These are phyloP conservation scores for Oenanthe melanoleuca DNA, from an alignment of 2,113 vertebrate genomes.

Conservation along the genomic window DNA sequence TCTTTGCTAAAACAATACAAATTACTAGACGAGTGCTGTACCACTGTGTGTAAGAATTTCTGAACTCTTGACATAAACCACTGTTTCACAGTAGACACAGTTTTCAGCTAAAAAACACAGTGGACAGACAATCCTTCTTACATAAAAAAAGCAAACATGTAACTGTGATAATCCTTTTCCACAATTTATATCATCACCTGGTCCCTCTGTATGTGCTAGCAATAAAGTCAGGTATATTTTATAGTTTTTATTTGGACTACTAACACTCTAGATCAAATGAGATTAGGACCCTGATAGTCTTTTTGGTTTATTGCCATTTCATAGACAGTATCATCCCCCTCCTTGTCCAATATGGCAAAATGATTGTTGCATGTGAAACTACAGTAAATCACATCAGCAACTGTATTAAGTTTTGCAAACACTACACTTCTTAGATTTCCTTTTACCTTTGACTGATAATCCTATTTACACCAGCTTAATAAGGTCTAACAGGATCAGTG, in stretches of 20 bases:
- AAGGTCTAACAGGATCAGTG: neutral
- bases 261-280: neutral
- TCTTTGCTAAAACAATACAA: neutral
- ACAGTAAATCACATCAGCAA: conserved; percentile 6
- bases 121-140: neutral
- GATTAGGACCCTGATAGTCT: conserved; percentile 1
- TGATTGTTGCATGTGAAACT: neutral
- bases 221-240: neutral
- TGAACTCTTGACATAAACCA: neutral
- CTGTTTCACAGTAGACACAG: neutral
- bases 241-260: neutral
- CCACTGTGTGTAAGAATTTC: neutral
- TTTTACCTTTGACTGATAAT: conserved; percentile 30
- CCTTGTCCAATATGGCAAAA: neutral
- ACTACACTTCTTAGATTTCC: neutral
- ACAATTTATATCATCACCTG: neutral
- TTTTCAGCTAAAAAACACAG: neutral
- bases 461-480: conserved; percentile 12
- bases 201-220: neutral
- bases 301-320: conserved; percentile 19
- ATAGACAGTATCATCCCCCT: neutral
- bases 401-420: conserved; percentile 4
- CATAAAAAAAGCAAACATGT: neutral
- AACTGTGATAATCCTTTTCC: neutral
- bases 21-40: neutral